Base-by-base conservation (phyloP, 1,140 invertebrate species). In the Temnothorax longispinosus region DNA sequence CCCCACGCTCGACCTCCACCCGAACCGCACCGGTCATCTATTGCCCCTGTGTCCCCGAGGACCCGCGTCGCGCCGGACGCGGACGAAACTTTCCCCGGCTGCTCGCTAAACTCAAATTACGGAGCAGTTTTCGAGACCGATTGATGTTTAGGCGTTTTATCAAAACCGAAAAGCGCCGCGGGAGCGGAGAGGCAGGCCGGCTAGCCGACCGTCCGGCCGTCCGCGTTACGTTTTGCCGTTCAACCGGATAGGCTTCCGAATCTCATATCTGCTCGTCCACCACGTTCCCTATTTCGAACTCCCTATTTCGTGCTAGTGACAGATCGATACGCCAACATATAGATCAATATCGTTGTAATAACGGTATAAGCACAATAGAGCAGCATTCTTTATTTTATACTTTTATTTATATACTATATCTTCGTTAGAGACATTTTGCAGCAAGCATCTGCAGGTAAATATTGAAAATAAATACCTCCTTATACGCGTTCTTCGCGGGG, bases 141-240 rank as follows among this genome's bases (percentile, higher is more conserved):
- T 94, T 94, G 94, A 94, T 95, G 94, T 95, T 94, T 94, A 93
- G 93, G 86, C 91, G 91, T 94, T 94, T 94, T 93, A 93, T 94
- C 92, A 93, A 93, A 93, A 94, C 91, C 91, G 82, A 87, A 92
- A 90, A 92, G 88, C 89, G 88, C 87, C 87, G 81, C 86, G 76
- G 87, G 86, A 87, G 89, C 85, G 72, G 71, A 50, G 69, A 56
- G 38, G 50, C 52, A 65, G 60, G 47, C 27, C 71, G 69, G 27
- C 86, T 32, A 64, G 21, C 32, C 50, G 67, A n/a, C 50, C 74
- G 75, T 7, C 41, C 50, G 82, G 56, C 75, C 75, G 67, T 8
- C 10, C 21, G 54, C 81, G 71, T 65, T 27, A 50, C 58, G 72
- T 74, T 85, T 78, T 52, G 82, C 32, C 82, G 60, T 77, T 77